Evolutionary conservation across 2,888 invertebrate genomes (phyloP), one percentile per base, ranked within the genome.

Genomic region (Scotopteryx bipunctaria): DNA sequence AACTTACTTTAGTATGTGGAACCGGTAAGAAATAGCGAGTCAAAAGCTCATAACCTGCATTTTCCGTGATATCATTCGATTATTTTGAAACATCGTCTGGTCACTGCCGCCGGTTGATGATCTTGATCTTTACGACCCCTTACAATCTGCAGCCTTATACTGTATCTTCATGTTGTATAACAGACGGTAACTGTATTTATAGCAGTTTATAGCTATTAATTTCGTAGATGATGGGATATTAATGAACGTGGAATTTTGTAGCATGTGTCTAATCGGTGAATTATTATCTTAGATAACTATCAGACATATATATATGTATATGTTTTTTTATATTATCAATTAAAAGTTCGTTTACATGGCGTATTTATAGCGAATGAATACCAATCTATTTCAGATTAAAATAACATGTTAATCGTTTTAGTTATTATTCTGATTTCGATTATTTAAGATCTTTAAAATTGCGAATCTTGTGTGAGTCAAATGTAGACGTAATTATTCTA

Each of bases 51-150:
- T 5, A 21, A 9, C 14, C 36, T 17, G 32, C 38, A 48, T 51
- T 52, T 36, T 31, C 43, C 11, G 55, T 54, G 54, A 53, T 48
- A 48, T 35, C 55, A 58, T 53, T 40, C 61, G 63, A 61, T 51
- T 61, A 71, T 70, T 74, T 76, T 66, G 67, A 67, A 71, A 73
- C 61, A 62, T 55, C 66, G 63, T 65, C 66, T 71, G 66, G 65
- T 66, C 63, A 66, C 66, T 57, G 66, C 51, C 62, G 44, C 38
- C 57, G 53, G 64, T 63, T 67, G 67, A 68, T 71, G 73, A 63
- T 73, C 76, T 77, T 77, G 74, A 75, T 76, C 75, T 78, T 66
- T 64, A 61, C 47, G 35, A 51, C 55, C 64, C 64, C 54, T 67
- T 62, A 60, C 6, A 11, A 21, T 8, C 19, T 40, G 2, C 29